These are phyloP conservation scores for Cuniculus paca DNA, from an alignment of 2,797 vertebrate genomes.

Conservation along the genomic window DNA sequence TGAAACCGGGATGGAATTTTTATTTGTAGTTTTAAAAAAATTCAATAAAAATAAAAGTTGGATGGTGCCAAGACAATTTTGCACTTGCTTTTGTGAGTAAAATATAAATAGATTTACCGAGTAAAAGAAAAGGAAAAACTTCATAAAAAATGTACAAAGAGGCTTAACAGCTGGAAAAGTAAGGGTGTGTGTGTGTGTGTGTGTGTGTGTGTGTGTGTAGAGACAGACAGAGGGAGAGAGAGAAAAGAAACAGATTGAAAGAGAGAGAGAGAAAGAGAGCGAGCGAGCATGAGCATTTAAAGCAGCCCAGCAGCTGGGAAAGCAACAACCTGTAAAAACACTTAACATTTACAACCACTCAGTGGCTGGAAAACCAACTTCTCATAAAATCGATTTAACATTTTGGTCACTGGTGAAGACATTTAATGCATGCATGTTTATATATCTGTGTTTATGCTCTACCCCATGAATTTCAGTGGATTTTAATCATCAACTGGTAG, in stretches of 20 bases:
- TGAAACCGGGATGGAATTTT: constrained; percentile 88
- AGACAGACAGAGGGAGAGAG: no score
- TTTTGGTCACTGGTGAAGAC: constrained; percentile 89
- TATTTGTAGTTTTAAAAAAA: constrained; percentile 85
- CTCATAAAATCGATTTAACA: constrained; percentile 92
- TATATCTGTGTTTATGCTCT: constrained; percentile 85
- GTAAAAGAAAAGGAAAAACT: constrained; percentile 84
- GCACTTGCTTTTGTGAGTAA: constrained; percentile 90
- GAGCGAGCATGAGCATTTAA: constrained; percentile 85
- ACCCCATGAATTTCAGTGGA: constrained; percentile 59
- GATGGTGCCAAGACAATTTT: constrained; percentile 88
- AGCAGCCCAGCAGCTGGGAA: constrained; percentile 89
- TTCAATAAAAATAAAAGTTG: constrained; percentile 89
- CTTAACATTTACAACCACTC: constrained; percentile 91
- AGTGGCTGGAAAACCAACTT: constrained; percentile 90
- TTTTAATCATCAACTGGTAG: constrained; percentile 61
- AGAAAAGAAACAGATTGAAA: background rate
- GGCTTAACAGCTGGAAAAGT: constrained; percentile 89
- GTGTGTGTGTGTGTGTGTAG: background rate
- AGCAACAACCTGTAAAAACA: constrained; percentile 90
- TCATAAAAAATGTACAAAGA: constrained; percentile 87
- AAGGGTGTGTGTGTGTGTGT: background rate
- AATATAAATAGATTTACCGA: constrained; percentile 90
- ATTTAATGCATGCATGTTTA: constrained; percentile 85
- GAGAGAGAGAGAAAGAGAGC: background rate